A percentile compares a stretch with the other conserved stretches of the same genome.
Evolutionary conservation across 2,113 vertebrate species (phyloP).

Genomic region (Nansenia antarctica): DNA sequence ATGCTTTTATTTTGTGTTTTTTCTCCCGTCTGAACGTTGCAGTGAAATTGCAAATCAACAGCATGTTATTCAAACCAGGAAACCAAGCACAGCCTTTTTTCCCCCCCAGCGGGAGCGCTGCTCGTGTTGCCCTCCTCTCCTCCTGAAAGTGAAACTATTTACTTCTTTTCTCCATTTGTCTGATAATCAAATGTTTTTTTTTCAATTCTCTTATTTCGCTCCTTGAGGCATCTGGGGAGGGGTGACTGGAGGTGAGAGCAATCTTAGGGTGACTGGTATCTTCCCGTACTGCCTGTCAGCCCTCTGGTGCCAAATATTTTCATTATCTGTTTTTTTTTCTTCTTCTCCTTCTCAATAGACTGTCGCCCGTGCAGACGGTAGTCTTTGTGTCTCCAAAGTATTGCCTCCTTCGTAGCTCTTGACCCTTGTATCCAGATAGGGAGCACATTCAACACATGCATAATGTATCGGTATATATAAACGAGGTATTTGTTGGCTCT

Average conservation of each 20-base stretch:
- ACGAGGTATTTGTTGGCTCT: slow-evolving; percentile 24
- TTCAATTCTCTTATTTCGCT: no score
- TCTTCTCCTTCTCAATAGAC: slow-evolving; percentile 45
- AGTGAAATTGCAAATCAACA: slow-evolving; percentile 66
- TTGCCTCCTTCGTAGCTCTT: not conserved
- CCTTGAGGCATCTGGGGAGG: no score
- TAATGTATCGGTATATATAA: slow-evolving; percentile 15
- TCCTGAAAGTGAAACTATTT: no score
- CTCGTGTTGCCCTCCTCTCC: not conserved
- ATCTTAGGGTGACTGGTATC: slow-evolving; percentile 30
- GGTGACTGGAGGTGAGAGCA: slow-evolving; percentile 60
- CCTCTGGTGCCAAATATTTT: slow-evolving; percentile 44
- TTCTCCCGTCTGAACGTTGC: slow-evolving; percentile 50
- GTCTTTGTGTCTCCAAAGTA: not conserved
- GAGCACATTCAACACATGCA: slow-evolving; percentile 13
- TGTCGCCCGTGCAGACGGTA: no score
- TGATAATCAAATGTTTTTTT: no score
- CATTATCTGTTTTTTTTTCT: slow-evolving; percentile 55
- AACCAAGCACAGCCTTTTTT: slow-evolving; percentile 14
- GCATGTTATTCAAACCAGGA: slow-evolving; percentile 27
- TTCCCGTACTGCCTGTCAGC: slow-evolving; percentile 10
- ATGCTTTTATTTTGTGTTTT: no score
- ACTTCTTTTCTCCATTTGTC: no score
- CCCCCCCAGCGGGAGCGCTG: not conserved
- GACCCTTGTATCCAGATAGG: slow-evolving; percentile 2